Evolutionary conservation across 2,888 invertebrate species (phyloP).

Genomic region (Bembecia ichneumoniformis): DNA sequence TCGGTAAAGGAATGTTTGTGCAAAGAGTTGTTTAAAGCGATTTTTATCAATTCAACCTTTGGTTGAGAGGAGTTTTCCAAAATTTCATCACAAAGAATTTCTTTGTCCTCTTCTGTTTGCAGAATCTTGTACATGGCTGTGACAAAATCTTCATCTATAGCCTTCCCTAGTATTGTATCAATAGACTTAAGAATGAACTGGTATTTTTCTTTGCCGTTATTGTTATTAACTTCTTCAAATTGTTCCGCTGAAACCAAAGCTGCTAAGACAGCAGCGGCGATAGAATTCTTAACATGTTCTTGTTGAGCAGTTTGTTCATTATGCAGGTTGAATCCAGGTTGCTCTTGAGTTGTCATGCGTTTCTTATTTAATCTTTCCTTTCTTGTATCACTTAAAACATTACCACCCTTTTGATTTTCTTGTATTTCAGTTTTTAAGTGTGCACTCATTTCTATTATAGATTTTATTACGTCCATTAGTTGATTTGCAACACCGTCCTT

Average conservation of each 20-base stretch:
- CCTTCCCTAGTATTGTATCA: conserved; percentile 61
- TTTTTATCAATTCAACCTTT: conserved; percentile 75
- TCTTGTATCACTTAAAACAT: conserved; percentile 28
- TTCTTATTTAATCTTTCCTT: conserved; percentile 43
- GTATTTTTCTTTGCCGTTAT: conserved; percentile 64
- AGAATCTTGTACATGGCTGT: conserved; percentile 62
- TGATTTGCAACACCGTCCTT: conserved; percentile 69
- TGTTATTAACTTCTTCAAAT: conserved; percentile 63
- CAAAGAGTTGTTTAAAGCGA: conserved; percentile 61
- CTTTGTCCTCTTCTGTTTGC: conserved; percentile 65
- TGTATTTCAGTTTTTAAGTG: conserved; percentile 58
- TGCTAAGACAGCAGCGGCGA: conserved; percentile 66
- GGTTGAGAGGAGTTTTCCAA: conserved; percentile 66
- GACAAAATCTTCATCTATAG: conserved; percentile 61
- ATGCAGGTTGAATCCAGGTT: conserved; percentile 20
- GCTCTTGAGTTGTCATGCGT: conserved; percentile 28
- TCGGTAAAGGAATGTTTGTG: conserved; percentile 61
- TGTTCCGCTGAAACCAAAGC: conserved; percentile 66
- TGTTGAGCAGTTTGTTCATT: conserved; percentile 50
- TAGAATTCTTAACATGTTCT: conserved; percentile 67
- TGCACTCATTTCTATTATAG: conserved; percentile 66
- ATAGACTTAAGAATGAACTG: conserved; percentile 66
- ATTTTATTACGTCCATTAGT: conserved; percentile 61
- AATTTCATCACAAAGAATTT: conserved; percentile 60
- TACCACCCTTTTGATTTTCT: conserved; percentile 28